phyloP scores from a whole-genome alignment of 2,888 invertebrate species.

The Yponomeuta malinellus region DNA sequence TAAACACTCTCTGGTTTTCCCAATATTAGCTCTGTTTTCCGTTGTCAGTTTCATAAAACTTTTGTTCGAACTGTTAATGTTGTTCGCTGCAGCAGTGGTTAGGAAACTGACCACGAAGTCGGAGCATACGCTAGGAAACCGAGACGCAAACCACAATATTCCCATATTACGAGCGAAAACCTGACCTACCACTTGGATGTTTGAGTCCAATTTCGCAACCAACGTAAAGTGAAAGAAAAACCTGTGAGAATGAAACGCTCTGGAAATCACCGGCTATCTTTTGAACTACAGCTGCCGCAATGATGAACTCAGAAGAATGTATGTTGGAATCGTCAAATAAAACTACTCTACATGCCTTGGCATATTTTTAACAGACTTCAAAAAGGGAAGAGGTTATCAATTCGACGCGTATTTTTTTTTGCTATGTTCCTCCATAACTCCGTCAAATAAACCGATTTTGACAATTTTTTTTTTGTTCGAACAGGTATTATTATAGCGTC shows the following conservation, averaged over 20 bases:
- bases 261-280: constrained; percentile 38
- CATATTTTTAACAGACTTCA: too few relatives aligned
- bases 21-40: background rate
- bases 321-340: too few relatives aligned
- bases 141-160: constrained; percentile 2
- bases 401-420: too few relatives aligned
- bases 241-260: constrained; percentile 53
- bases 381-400: too few relatives aligned
- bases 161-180: constrained; percentile 8
- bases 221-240: constrained; percentile 29
- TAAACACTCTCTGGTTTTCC: background rate
- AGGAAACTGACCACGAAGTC: constrained; percentile 8
- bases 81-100: constrained; percentile 3
- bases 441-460: too few relatives aligned
- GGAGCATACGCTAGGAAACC: background rate
- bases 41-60: background rate
- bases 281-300: background rate
- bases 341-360: too few relatives aligned
- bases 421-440: too few relatives aligned
- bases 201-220: background rate
- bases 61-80: background rate
- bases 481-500: too few relatives aligned
- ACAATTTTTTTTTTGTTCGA: too few relatives aligned
- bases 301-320: too few relatives aligned
- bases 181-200: constrained; percentile 5